These are phyloP conservation scores for Amiota communis DNA, from an alignment of 2,888 invertebrate species.

Conservation along the genomic window DNA sequence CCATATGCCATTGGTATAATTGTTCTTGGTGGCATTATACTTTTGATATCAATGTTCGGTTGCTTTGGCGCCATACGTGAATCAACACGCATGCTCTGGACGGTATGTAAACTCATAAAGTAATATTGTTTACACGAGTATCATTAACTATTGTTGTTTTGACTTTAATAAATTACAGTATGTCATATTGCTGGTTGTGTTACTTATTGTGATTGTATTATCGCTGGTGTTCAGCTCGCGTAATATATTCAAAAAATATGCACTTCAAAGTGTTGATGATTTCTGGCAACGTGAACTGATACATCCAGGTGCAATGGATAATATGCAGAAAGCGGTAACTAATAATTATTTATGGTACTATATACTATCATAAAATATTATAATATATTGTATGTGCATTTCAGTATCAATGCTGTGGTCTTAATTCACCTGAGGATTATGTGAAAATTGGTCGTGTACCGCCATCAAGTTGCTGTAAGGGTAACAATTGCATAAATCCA, in stretches of 20 bases:
- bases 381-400: neutral
- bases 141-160: neutral
- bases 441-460: conserved; percentile 45
- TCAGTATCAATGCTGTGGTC: conserved; percentile 68
- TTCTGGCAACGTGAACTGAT: conserved; percentile 58
- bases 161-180: conserved; percentile 47
- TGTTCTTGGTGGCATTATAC: conserved; percentile 58
- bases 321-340: conserved; percentile 58
- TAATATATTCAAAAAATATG: conserved; percentile 62
- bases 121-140: neutral
- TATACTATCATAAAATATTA: too few species aligned
- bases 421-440: conserved; percentile 63
- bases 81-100: conserved; percentile 66
- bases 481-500: conserved; percentile 62
- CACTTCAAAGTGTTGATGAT: conserved; percentile 55
- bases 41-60: conserved; percentile 64
- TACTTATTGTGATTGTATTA: conserved; percentile 54
- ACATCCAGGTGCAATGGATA: conserved; percentile 62
- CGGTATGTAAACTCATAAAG: conserved; percentile 46
- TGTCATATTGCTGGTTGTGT: conserved; percentile 54
- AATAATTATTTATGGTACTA: too few species aligned
- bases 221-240: conserved; percentile 54
- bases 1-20: conserved; percentile 62
- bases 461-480: conserved; percentile 66
- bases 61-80: conserved; percentile 65